Evolutionary conservation across 1,140 invertebrate species (phyloP).

Genomic region (Pectinophora gossypiella): DNA sequence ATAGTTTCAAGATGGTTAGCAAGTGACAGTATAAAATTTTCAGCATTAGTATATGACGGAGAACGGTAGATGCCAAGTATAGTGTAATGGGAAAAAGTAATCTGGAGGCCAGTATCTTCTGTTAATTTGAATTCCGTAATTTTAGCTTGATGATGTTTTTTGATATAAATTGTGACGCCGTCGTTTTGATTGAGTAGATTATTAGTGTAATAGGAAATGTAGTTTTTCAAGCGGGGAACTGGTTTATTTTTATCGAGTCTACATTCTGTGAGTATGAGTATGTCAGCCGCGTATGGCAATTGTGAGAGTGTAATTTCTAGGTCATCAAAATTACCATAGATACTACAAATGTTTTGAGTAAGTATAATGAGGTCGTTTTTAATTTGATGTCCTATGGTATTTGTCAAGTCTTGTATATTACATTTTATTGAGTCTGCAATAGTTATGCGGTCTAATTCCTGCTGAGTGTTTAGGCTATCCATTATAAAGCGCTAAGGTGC

Average conservation of each 20-base stretch:
- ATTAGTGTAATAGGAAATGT: not conserved
- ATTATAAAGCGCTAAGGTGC: no score
- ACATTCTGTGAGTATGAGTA: slow-evolving; percentile 6
- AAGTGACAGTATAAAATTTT: not conserved
- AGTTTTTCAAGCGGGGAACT: not conserved
- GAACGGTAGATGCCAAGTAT: slow-evolving; percentile 4
- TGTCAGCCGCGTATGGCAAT: not conserved
- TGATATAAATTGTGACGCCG: not conserved
- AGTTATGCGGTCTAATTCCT: no score
- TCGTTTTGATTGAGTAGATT: slow-evolving; percentile 4
- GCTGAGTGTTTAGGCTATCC: no score
- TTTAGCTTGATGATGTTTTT: not conserved
- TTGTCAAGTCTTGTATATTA: not conserved
- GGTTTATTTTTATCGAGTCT: not conserved
- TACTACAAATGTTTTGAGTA: slow-evolving; percentile 7
- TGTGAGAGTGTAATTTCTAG: not conserved
- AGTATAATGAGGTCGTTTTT: not conserved
- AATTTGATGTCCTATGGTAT: not conserved
- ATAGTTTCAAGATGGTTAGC: not conserved
- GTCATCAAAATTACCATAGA: slow-evolving; percentile 8
- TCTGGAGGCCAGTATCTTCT: slow-evolving; percentile 1
- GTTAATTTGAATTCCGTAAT: not conserved
- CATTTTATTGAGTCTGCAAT: not conserved
- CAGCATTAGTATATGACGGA: slow-evolving; percentile 2
- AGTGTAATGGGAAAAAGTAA: not conserved